These are phyloP conservation scores for Erinaceus europaeus DNA, from an alignment of 2,113 vertebrate genomes.

Conservation along the genomic window DNA sequence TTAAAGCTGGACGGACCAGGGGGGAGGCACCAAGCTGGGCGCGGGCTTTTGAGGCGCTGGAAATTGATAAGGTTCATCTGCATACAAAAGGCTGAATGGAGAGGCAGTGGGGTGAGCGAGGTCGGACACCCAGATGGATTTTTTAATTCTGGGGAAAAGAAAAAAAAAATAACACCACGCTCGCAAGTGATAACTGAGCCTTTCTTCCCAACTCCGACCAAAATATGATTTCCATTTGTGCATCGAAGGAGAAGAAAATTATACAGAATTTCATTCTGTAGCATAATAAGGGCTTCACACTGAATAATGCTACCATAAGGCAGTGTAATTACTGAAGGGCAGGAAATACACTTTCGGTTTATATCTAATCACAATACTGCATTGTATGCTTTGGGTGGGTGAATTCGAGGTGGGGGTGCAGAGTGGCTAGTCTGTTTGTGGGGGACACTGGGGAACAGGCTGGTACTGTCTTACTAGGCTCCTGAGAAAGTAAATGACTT, in stretches of 20 bases:
- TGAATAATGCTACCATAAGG: constrained; percentile 86
- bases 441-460: constrained; percentile 71
- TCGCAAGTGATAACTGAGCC: constrained; percentile 87
- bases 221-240: constrained; percentile 86
- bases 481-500: not conserved
- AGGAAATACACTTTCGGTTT: constrained; percentile 88
- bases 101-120: constrained; percentile 84
- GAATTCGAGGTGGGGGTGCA: constrained; percentile 48
- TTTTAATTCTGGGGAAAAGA: constrained; percentile 88
- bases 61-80: constrained; percentile 89
- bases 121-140: constrained; percentile 86
- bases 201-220: constrained; percentile 86
- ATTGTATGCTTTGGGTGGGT: constrained; percentile 76
- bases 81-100: constrained; percentile 89
- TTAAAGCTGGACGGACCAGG: constrained; percentile 68
- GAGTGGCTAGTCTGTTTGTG: constrained; percentile 69
- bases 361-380: constrained; percentile 86
- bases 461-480: constrained; percentile 52
- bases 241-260: constrained; percentile 87
- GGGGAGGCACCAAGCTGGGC: constrained; percentile 77
- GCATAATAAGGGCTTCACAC: constrained; percentile 85
- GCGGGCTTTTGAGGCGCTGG: constrained; percentile 80
- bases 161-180: constrained; percentile 86
- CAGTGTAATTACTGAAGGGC: constrained; percentile 88
- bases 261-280: constrained; percentile 88